Evolutionary conservation across 2,113 vertebrate genomes (phyloP).

Genomic region (Nanorana parkeri): DNA sequence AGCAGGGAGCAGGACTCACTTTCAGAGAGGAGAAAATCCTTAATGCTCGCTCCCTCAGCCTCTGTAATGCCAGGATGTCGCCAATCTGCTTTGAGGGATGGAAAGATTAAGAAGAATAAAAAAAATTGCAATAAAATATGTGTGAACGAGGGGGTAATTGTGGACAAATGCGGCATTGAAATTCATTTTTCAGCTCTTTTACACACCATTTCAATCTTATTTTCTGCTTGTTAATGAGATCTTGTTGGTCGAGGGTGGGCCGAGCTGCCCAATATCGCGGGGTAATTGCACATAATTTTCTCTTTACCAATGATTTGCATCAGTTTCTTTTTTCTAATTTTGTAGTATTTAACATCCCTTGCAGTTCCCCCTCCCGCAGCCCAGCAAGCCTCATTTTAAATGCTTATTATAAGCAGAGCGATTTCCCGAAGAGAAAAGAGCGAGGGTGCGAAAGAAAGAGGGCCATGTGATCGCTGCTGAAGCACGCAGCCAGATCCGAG

Average conservation of each 20-base stretch:
- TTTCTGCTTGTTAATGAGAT: conserved; percentile 99
- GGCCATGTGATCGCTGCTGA: not conserved
- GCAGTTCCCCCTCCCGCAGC: conserved; percentile 66
- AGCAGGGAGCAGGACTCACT: conserved; percentile 72
- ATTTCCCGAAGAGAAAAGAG: conserved; percentile 60
- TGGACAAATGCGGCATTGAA: conserved; percentile 99
- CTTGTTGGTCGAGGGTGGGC: conserved; percentile 97
- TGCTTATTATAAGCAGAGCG: conserved; percentile 77
- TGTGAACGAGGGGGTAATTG: conserved; percentile 99
- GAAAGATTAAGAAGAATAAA: conserved; percentile 92
- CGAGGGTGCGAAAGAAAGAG: conserved; percentile 62
- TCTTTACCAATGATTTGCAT: conserved; percentile 93
- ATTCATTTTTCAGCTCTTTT: conserved; percentile 99
- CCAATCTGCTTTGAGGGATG: conserved; percentile 98
- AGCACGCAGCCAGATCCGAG: not conserved
- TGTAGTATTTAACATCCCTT: conserved; percentile 79
- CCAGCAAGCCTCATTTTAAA: conserved; percentile 81
- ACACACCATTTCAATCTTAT: conserved; percentile 99
- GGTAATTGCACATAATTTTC: conserved; percentile 99
- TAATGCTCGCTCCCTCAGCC: conserved; percentile 88
- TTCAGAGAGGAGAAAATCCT: conserved; percentile 85
- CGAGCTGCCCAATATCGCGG: conserved; percentile 95
- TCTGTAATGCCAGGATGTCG: conserved; percentile 93
- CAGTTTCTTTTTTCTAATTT: conserved; percentile 81
- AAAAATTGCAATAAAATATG: conserved; percentile 96